Base-by-base conservation (phyloP, 2,888 invertebrate genomes). In the Ditula angustiorana region DNA sequence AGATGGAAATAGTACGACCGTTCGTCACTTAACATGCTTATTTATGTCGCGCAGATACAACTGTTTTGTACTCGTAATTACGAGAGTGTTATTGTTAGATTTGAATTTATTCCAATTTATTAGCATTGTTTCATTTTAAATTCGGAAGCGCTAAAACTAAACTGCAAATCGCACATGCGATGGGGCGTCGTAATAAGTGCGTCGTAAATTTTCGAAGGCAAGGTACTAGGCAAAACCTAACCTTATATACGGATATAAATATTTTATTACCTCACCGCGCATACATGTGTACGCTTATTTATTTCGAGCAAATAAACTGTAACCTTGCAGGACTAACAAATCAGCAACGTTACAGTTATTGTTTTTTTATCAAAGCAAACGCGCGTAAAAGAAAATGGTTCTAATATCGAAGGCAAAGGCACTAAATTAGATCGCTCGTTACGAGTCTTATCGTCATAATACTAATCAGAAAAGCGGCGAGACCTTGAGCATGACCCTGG, bases 401-500 rank as follows among this genome's bases (percentile, higher is more conserved):
- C 81, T 74, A 88, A 85, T 69, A 53, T 7, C 67, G n/a, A 53
- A 61, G 16, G 53, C 53, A 75, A 73, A 86, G 71, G 81, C 68
- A 74, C 74, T 70, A 82, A 71, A 81, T 83, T 88, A 58, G 75
- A 61, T 71, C 78, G 78, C 66, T 71, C 66, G 67, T 67, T 71
- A 61, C 60, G 59, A 76, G 81, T 78, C 86, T 90, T 90, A 90
- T 90, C 92, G 83, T 75, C 76, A 73, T 80, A 79, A 78, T 80
- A 78, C 83, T 90, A 92, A 92, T 92, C 92, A 88, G 89, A 90
- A 90, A 90, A 89, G 86, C 86, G 77, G 79, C 72, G 71, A 86
- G 85, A 86, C 92, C 92, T 92, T 92, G 91, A 88, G 87, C 86
- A 83, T 90, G 92, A 90, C 92, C 92, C 86, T 92, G 92, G 84